Base-by-base conservation (phyloP, 2,888 invertebrate genomes). In the Alentia gelatinosa region DNA sequence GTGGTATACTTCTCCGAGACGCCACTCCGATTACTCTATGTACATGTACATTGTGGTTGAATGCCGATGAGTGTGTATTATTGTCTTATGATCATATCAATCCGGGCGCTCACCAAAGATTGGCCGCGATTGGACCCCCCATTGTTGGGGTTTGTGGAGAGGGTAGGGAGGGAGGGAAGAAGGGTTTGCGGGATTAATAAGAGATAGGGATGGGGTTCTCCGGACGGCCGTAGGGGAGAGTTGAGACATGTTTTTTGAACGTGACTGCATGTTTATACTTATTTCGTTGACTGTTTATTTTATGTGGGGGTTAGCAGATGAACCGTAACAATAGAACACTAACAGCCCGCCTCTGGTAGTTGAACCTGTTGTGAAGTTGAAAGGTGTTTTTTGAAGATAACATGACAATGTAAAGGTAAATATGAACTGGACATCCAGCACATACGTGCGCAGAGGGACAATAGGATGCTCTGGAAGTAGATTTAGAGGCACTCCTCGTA, bases 41-140 rank as follows among this genome's bases (percentile, higher is more conserved):
- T 33, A 74, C 39, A 35, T 79, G 79, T 79, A 79, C 79, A 79
- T 79, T 79, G 79, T 79, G 79, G 19, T 79, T 79, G 79, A 79
- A 79, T 79, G 79, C 23, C 37, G 35, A 39, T 15, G 79, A 39
- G 39, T 79, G 37, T 35, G 79, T 79, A 37, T 35, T 79, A 39
- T 79, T 35, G 35, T 39, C 79, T 79, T 23, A 39, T 35, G 39
- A 79, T 79, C 79, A 79, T 79, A 79, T 79, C 79, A 79, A 39
- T 79, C 79, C 15, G 79, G 79, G 79, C 39, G 79, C 79, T 79
- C 39, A 26, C 79, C 79, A 39, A 68, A 68, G 23, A 39, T 37
- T n/a, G 26, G 79, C 79, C 79, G 39, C 39, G 79, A 35, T 79
- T 79, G 79, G 35, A 79, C 37, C 79, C 79, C 39, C 12, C 12